phyloP scores from a whole-genome alignment of 30 jellyfish, hydroid and myxozoan genomes.

The Pseudorhiza aurosa region DNA sequence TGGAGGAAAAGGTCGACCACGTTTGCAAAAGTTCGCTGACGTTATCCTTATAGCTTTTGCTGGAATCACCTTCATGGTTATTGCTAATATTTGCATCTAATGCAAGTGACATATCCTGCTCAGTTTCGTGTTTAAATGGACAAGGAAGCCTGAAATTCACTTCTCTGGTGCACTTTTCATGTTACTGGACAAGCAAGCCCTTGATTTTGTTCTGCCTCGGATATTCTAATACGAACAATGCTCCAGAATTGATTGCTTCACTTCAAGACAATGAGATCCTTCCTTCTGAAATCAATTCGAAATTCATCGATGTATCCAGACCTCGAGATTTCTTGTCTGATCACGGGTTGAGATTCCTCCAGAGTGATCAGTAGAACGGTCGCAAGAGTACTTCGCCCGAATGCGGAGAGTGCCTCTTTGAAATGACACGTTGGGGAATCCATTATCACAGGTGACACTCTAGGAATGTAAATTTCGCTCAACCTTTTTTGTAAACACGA shows the following conservation, averaged over 20 bases:
- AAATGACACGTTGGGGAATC: constrained; percentile 54
- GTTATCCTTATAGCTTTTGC: constrained; percentile 23
- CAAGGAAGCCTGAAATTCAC: constrained; percentile 41
- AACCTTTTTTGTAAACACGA: constrained; percentile 10
- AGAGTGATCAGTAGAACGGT: too few species aligned
- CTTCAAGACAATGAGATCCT: too few species aligned
- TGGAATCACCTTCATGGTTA: neutral
- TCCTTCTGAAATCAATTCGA: too few species aligned
- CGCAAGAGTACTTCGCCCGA: too few species aligned
- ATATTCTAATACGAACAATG: neutral
- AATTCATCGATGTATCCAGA: too few species aligned
- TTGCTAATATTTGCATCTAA: neutral
- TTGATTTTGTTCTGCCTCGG: neutral
- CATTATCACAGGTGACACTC: constrained; percentile 62
- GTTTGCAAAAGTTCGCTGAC: constrained; percentile 64
- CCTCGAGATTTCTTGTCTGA: too few species aligned
- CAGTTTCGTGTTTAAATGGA: constrained; percentile 1
- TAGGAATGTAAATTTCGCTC: constrained; percentile 3
- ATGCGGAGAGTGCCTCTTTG: neutral
- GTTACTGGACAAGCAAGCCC: constrained; percentile 39
- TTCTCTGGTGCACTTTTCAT: constrained; percentile 27
- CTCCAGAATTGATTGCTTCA: neutral
- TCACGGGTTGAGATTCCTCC: too few species aligned
- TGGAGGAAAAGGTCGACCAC: constrained; percentile 50
- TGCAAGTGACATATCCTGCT: constrained; percentile 11